Conservation (phyloP, 2,797 vertebrate genomes). For the Trachops cirrhosus region DNA sequence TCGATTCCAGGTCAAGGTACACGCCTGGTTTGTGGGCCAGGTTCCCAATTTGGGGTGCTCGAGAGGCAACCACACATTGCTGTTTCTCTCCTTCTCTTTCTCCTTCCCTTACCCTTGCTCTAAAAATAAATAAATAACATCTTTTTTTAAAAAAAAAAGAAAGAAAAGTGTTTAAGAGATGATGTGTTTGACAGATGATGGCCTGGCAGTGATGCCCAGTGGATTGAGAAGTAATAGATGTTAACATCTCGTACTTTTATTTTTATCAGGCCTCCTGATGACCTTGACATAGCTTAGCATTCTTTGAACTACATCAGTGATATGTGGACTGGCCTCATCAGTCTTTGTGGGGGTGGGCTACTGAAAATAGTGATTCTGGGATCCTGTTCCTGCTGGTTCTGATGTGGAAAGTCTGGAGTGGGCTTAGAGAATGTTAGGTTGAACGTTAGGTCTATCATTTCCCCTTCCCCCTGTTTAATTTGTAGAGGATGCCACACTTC, state of each 20-base stretch:
- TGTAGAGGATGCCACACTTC: slow-evolving; percentile 21
- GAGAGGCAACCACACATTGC: too few species aligned
- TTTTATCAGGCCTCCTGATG: neutral
- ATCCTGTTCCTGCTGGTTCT: neutral
- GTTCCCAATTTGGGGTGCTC: too few species aligned
- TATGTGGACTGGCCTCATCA: neutral
- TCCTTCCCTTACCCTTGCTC: too few species aligned
- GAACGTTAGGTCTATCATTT: neutral
- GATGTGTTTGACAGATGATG: neutral
- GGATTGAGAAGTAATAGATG: neutral
- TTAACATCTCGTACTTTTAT: neutral
- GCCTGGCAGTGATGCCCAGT: neutral
- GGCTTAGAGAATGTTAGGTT: neutral
- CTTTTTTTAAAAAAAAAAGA: neutral
- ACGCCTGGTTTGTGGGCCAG: too few species aligned
- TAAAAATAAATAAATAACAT: too few species aligned
- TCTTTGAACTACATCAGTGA: neutral
- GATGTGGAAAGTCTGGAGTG: neutral
- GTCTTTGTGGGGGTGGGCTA: neutral
- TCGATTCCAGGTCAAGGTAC: too few species aligned
- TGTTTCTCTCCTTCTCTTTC: too few species aligned
- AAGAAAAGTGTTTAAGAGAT: neutral
- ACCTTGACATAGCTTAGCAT: neutral
- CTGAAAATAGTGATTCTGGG: slow-evolving; percentile 34
- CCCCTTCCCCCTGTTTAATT: neutral